Percentiles rank a stretch among this genome's conserved stretches.
Evolutionary conservation across 2,888 invertebrate genomes (phyloP).

Genomic region (Lottia gigantea): DNA sequence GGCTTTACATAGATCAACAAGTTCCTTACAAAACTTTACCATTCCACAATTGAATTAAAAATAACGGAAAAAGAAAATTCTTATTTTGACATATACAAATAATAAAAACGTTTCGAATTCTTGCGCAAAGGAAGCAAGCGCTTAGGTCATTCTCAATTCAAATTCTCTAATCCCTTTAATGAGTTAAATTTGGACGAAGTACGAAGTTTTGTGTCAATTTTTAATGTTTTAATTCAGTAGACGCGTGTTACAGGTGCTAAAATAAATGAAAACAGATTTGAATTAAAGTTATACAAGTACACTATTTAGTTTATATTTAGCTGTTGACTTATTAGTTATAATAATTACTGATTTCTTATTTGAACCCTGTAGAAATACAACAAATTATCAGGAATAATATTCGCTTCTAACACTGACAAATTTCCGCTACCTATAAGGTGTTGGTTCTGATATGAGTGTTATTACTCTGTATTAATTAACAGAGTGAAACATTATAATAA

Average conservation of each 20-base stretch:
- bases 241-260: constrained; percentile 8
- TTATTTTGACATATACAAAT: constrained; percentile 7
- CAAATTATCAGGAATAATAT: too few relatives aligned
- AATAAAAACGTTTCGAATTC: constrained; percentile 2
- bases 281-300: background rate
- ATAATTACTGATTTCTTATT: too few relatives aligned
- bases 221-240: constrained; percentile 2
- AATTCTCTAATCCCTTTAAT: background rate
- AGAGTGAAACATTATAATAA: too few relatives aligned
- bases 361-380: too few relatives aligned
- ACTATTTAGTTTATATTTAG: background rate
- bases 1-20: constrained; percentile 7
- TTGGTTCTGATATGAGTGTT: too few relatives aligned
- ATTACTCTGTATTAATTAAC: too few relatives aligned
- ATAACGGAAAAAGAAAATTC: constrained; percentile 3
- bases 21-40: constrained; percentile 7
- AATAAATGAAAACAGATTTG: background rate
- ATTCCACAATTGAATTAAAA: background rate
- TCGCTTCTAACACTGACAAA: too few relatives aligned
- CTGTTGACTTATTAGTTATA: too few relatives aligned
- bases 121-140: constrained; percentile 8
- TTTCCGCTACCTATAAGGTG: too few relatives aligned
- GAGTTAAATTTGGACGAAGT: background rate
- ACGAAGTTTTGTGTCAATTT: constrained; percentile 2
- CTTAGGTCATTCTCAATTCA: constrained; percentile 2